Evolutionary conservation across 2,888 invertebrate species (phyloP), one percentile per base, ranked within the genome.

Genomic region (Mimumesa dahlbomi): DNA sequence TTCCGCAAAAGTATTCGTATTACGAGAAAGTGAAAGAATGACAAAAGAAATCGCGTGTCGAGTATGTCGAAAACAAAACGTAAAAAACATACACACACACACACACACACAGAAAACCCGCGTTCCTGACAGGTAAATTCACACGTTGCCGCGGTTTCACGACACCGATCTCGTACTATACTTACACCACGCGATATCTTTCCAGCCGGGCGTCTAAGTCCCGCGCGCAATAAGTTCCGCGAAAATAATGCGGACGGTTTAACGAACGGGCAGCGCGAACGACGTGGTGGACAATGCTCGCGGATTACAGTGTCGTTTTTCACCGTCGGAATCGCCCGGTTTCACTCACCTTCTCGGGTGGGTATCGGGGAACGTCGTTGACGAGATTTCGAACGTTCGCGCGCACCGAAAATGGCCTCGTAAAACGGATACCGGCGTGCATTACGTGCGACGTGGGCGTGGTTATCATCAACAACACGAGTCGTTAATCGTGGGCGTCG

Each of bases 401-500:
- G 73, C 48, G 53, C 62, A 36, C 59, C 72, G 67, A 65, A 57
- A 72, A 77, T 68, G 68, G 75, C 68, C 79, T 75, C 77, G 75
- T 77, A 73, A 76, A 78, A 72, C 53, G 75, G 58, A 67, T 46
- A 71, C 25, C 64, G n/a, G 77, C 54, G 69, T n/a, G 54, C 61
- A 74, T 72, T 52, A 64, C 64, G 45, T 46, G 16, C 22, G 16
- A 45, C 77, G 76, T 73, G 45, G 73, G 79, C 76, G 66, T 69
- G 63, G 68, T 75, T 77, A 79, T 79, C 76, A 69, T 77, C 73
- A 43, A 29, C 75, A 16, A 59, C 45, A 66, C n/a, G n/a, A n/a
- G 49, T 68, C 62, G 73, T 76, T 76, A 76, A 78, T 78, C 76
- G 78, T 78, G 76, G 79, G 76, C 78, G 79, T 75, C 53, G 66